Conservation (phyloP, 2,113 vertebrate species). For the Columba janthina region DNA sequence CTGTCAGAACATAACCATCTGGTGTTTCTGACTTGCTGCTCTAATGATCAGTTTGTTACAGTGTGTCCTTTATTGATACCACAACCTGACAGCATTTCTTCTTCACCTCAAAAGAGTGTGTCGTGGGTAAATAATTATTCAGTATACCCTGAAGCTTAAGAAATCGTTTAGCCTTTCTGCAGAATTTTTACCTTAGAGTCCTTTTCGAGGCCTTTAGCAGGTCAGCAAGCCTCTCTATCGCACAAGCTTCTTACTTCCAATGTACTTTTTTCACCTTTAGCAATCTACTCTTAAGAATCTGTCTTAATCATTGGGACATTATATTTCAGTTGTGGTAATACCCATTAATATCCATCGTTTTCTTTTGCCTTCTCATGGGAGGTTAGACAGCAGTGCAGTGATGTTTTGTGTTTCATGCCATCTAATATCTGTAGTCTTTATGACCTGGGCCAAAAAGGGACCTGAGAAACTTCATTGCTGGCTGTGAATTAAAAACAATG, state of each 20-base stretch:
- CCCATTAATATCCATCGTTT: not conserved
- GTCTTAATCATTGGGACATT: not conserved
- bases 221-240: not conserved
- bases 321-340: not conserved
- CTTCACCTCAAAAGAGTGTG: not conserved
- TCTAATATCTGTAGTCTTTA: not conserved
- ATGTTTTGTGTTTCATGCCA: not conserved
- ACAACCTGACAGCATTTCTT: not conserved
- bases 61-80: not conserved
- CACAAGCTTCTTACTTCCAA: accelerated
- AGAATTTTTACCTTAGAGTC: not conserved
- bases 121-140: not conserved
- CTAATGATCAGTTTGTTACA: not conserved
- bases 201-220: not conserved
- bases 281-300: not conserved
- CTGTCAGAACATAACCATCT: not conserved
- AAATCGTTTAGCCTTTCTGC: not conserved
- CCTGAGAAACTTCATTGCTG: not conserved
- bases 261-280: not conserved
- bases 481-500: not conserved
- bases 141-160: not conserved
- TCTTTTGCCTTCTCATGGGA: not conserved
- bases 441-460: not conserved
- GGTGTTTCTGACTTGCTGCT: not conserved
- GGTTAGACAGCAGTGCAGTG: not conserved